Percentiles rank a stretch among this genome's conserved stretches.
These are phyloP conservation scores for Acrobeloides nanus DNA, from an alignment of 2,888 invertebrate species.

Conservation along the genomic window DNA sequence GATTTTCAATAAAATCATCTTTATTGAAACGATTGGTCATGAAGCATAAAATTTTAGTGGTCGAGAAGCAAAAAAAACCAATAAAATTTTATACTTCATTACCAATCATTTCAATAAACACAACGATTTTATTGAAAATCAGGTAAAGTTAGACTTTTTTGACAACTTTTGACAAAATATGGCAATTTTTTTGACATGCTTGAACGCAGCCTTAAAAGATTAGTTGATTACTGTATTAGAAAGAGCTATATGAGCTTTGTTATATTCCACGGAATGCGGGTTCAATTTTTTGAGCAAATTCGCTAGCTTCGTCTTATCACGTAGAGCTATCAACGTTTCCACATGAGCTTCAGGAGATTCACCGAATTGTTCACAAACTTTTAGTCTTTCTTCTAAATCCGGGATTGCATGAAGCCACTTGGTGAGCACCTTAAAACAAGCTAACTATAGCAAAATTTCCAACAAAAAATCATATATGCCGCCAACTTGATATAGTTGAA, in stretches of 20 bases:
- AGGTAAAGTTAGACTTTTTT: too few relatives aligned
- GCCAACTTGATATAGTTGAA: background rate
- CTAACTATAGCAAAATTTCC: background rate
- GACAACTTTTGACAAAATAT: background rate
- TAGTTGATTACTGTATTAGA: conserved; percentile 30
- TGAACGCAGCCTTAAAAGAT: too few relatives aligned
- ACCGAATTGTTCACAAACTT: conserved; percentile 22
- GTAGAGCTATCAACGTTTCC: conserved; percentile 31
- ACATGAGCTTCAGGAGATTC: conserved; percentile 23
- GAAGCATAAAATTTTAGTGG: too few relatives aligned
- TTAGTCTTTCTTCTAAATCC: conserved; percentile 26
- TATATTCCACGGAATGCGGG: conserved; percentile 35
- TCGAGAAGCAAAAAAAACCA: too few relatives aligned
- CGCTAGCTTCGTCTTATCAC: conserved; percentile 29
- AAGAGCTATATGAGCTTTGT: conserved; percentile 34
- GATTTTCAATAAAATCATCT: too few relatives aligned
- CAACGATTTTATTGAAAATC: too few relatives aligned
- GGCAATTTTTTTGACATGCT: background rate
- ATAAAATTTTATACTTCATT: too few relatives aligned
- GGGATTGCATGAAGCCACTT: conserved; percentile 24
- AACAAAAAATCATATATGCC: background rate
- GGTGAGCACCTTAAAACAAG: conserved; percentile 20
- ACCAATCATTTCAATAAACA: too few relatives aligned
- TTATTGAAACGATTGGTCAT: too few relatives aligned
- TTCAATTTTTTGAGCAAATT: conserved; percentile 28